Percentiles rank a stretch among this genome's conserved stretches.
Evolutionary conservation across 1,140 invertebrate species (phyloP).

Genomic region (Phenacoccus solenopsis): DNA sequence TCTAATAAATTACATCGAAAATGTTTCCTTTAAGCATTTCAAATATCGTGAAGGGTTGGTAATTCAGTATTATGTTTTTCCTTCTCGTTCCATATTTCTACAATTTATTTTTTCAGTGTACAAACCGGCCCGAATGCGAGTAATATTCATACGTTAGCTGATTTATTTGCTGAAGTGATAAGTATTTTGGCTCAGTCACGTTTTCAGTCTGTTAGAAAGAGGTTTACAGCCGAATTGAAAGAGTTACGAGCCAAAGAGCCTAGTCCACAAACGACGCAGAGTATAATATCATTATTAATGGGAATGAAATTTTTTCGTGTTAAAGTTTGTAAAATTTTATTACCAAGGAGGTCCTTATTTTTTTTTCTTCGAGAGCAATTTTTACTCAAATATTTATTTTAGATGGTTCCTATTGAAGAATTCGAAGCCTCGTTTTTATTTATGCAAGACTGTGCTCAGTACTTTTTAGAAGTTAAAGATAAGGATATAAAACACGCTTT

Average conservation of each 20-base stretch:
- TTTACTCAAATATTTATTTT: slow-evolving; percentile 8
- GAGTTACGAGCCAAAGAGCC: slow-evolving; percentile 77
- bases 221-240: slow-evolving; percentile 87
- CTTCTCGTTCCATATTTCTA: background rate
- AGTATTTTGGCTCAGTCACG: slow-evolving; percentile 93
- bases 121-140: slow-evolving; percentile 85
- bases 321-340: slow-evolving; percentile 44
- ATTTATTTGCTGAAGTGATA: slow-evolving; percentile 96
- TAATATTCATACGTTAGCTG: slow-evolving; percentile 92
- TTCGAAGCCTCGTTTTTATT: slow-evolving; percentile 98
- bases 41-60: slow-evolving; percentile 90
- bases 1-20: slow-evolving; percentile 87
- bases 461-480: slow-evolving; percentile 96
- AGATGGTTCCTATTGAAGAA: slow-evolving; percentile 99
- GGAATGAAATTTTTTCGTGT: slow-evolving; percentile 99
- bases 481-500: slow-evolving; percentile 97
- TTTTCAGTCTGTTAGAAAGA: slow-evolving; percentile 81
- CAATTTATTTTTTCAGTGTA: slow-evolving; percentile 40
- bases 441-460: slow-evolving; percentile 95
- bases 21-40: slow-evolving; percentile 93
- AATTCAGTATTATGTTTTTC: slow-evolving; percentile 20
- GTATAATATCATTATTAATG: slow-evolving; percentile 94
- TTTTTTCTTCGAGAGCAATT: background rate
- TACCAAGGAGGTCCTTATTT: no score
- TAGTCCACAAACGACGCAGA: slow-evolving; percentile 78